Percentiles rank a stretch among this genome's conserved stretches.
These are phyloP conservation scores for Hippasteria phrygiana DNA, from an alignment of 53 echinoderm and acorn worm species.

Conservation along the genomic window DNA sequence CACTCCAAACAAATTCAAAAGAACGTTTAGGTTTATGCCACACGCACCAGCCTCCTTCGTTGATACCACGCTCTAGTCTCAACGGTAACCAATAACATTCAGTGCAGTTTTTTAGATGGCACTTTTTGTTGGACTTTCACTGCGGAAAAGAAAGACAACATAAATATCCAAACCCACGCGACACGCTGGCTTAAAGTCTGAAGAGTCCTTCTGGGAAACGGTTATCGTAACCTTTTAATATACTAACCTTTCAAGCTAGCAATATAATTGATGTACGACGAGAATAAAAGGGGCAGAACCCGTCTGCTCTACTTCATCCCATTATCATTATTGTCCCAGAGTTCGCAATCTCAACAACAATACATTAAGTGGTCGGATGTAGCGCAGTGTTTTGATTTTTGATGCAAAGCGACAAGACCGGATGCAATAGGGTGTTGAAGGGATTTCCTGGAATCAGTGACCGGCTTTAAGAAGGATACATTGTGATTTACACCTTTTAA, in stretches of 20 bases:
- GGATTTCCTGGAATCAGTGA: not conserved
- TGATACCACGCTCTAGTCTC: too few species aligned
- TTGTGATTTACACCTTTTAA: not conserved
- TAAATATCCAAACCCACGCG: not conserved
- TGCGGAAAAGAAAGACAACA: too few species aligned
- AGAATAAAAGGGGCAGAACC: not conserved
- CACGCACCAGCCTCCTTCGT: too few species aligned
- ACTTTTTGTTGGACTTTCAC: too few species aligned
- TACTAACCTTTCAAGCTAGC: not conserved
- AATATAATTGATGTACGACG: not conserved
- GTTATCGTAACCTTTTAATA: not conserved
- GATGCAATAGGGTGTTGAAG: not conserved
- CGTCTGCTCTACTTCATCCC: too few species aligned
- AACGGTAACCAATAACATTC: too few species aligned
- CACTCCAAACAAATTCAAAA: too few species aligned
- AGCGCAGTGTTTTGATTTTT: not conserved
- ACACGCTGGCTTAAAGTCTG: too few species aligned
- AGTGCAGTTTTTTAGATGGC: too few species aligned
- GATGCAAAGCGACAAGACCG: not conserved
- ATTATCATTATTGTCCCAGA: not conserved
- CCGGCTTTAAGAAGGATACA: not conserved
- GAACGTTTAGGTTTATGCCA: too few species aligned
- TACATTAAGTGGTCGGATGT: not conserved
- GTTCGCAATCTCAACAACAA: not conserved
- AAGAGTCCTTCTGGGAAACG: not conserved